phyloP scores from a whole-genome alignment of 2,888 invertebrate genomes.

The Cephus rjabovi region DNA sequence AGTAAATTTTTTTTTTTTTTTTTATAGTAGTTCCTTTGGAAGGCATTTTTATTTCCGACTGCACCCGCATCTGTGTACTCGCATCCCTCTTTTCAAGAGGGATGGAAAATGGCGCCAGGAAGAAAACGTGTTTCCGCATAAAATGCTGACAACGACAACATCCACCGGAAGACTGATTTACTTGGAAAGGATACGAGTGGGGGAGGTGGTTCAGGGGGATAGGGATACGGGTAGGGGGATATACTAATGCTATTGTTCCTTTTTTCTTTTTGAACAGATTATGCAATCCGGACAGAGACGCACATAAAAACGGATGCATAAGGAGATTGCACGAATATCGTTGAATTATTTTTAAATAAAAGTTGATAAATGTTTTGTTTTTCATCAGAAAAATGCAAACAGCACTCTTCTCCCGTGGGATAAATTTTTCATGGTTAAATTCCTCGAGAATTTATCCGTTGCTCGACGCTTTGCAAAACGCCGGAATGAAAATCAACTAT shows the following conservation, averaged over 20 bases:
- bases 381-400: constrained; percentile 4
- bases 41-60: too few species aligned
- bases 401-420: background rate
- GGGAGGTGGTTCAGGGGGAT: background rate
- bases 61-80: background rate
- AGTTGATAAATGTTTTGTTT: background rate
- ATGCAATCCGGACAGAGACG: background rate
- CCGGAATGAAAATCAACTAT: constrained; percentile 8
- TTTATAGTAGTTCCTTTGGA: too few species aligned
- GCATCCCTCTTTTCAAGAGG: background rate
- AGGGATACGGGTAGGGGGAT: background rate
- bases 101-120: background rate
- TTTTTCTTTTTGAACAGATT: background rate
- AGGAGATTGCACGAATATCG: background rate
- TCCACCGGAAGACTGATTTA: constrained; percentile 11
- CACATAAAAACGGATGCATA: background rate
- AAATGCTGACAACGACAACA: constrained; percentile 1
- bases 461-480: background rate
- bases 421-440: background rate
- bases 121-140: background rate
- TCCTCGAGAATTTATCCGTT: constrained; percentile 2
- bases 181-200: constrained; percentile 1
- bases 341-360: background rate
- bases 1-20: too few species aligned
- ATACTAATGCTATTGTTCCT: too few species aligned